phyloP scores from a whole-genome alignment of 2,888 invertebrate genomes.

The Alviniconcha strummeri region DNA sequence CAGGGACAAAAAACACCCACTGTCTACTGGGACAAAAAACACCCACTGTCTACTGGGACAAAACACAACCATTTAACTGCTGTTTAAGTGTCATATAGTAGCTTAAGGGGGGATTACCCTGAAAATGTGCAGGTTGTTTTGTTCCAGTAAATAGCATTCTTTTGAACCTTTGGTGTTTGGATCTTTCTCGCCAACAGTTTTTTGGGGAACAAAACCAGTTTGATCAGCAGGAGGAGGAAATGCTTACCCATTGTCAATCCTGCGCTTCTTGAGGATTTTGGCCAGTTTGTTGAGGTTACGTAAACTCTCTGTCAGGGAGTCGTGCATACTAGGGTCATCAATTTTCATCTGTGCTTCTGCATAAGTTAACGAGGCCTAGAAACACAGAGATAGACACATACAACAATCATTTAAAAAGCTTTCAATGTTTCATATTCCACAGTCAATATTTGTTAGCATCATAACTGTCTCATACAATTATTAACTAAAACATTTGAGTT shows the following conservation, averaged over 20 bases:
- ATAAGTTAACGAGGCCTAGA: conserved; percentile 92
- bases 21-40: too few species aligned
- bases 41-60: too few species aligned
- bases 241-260: conserved; percentile 87
- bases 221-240: neutral
- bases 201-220: too few species aligned
- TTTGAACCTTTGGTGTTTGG: too few species aligned
- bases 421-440: neutral
- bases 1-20: too few species aligned
- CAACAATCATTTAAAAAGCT: neutral
- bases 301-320: conserved; percentile 85
- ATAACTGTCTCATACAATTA: conserved; percentile 76
- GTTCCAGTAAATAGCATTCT: too few species aligned
- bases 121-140: too few species aligned
- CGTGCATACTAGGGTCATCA: conserved; percentile 84
- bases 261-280: conserved; percentile 88
- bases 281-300: conserved; percentile 90
- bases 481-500: too few species aligned
- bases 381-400: neutral
- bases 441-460: neutral
- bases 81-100: too few species aligned
- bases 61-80: too few species aligned
- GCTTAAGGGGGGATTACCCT: too few species aligned
- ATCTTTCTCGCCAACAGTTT: too few species aligned
- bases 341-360: conserved; percentile 96